Conservation (phyloP, 2,113 vertebrate genomes). For the Bos indicus region DNA sequence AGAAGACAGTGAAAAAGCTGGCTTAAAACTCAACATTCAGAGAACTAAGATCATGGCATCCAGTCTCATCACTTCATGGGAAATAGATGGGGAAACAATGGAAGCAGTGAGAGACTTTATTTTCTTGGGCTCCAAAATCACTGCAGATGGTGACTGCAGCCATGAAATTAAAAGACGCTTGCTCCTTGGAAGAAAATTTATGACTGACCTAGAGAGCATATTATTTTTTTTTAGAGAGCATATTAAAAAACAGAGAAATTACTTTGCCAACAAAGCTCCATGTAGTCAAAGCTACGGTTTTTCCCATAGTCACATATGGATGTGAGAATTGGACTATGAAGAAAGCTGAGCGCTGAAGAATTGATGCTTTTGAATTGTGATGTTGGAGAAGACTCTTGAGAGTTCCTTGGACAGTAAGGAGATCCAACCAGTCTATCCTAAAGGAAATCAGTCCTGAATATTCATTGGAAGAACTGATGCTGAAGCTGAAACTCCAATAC, state of each 20-base stretch:
- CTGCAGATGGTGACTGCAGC: not conserved
- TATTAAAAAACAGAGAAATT: not conserved
- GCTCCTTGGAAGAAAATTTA: not conserved
- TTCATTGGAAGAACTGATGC: not conserved
- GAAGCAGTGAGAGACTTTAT: not conserved
- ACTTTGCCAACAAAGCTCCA: not conserved
- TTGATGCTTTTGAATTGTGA: not conserved
- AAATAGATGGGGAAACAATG: not conserved
- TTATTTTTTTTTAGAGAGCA: not conserved
- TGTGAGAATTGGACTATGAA: not conserved
- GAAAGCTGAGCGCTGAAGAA: rapidly evolving
- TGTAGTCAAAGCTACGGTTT: not conserved
- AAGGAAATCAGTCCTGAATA: not conserved
- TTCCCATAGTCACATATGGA: not conserved
- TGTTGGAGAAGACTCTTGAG: not conserved
- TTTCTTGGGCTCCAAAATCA: not conserved
- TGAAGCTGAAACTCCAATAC: not conserved
- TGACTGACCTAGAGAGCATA: not conserved
- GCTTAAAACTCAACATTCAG: not conserved
- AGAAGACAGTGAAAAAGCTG: not conserved
- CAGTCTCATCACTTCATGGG: not conserved
- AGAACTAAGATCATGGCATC: not conserved
- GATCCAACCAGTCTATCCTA: not conserved
- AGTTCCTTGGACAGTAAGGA: not conserved
- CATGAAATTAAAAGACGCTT: not conserved